These are phyloP conservation scores for Trichogramma evanescens DNA, from an alignment of 2,888 invertebrate genomes.

Conservation along the genomic window DNA sequence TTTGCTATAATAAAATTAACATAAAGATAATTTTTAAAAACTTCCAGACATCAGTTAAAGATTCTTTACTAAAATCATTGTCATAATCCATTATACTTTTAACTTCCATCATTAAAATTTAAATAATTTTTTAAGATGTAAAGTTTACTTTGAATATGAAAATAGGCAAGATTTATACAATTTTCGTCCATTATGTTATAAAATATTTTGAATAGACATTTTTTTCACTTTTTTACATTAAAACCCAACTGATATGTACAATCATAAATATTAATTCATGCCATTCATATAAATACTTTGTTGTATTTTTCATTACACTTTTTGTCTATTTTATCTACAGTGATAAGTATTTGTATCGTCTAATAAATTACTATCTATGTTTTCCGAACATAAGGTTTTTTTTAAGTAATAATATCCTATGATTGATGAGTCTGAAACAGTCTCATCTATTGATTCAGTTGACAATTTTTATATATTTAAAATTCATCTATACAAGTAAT, in stretches of 20 bases:
- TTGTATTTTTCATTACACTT: slow-evolving; percentile 5
- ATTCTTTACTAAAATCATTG: background rate
- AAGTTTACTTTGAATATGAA: slow-evolving; percentile 30
- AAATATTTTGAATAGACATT: slow-evolving; percentile 15
- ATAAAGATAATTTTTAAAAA: too few species aligned
- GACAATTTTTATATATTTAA: background rate
- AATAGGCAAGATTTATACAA: slow-evolving; percentile 36
- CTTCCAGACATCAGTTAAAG: background rate
- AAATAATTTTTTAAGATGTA: slow-evolving; percentile 5
- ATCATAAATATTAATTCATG: slow-evolving; percentile 24
- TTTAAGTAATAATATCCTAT: too few species aligned
- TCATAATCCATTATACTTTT: background rate
- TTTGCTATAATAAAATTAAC: too few species aligned
- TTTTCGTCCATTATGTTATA: slow-evolving; percentile 22
- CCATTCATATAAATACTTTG: slow-evolving; percentile 10
- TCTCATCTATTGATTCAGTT: background rate
- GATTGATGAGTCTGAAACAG: background rate
- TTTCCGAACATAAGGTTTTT: background rate
- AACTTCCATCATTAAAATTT: slow-evolving; percentile 4
- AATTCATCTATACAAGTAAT: background rate
- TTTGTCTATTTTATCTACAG: slow-evolving; percentile 3
- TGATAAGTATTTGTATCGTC: background rate
- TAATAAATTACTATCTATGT: background rate
- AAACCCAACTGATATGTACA: slow-evolving; percentile 39
- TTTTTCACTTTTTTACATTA: slow-evolving; percentile 20